These are phyloP conservation scores for Dendroctonus ponderosae DNA, from an alignment of 1,140 invertebrate genomes.

Conservation along the genomic window DNA sequence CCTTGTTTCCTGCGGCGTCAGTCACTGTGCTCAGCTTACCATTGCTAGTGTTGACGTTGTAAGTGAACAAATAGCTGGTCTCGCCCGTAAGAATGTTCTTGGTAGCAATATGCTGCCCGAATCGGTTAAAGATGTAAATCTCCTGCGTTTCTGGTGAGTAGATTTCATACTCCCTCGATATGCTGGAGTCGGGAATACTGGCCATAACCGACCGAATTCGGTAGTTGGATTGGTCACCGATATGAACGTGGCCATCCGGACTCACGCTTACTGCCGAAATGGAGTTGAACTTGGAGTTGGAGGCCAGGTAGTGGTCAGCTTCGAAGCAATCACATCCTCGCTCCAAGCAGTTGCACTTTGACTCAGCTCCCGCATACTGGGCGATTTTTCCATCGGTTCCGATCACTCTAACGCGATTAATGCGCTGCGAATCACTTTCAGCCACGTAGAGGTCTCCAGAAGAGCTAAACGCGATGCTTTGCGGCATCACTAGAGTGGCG, in stretches of 20 bases:
- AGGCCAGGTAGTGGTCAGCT: slow-evolving; percentile 85
- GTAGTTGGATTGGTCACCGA: slow-evolving; percentile 91
- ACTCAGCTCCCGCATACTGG: slow-evolving; percentile 90
- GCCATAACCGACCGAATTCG: slow-evolving; percentile 88
- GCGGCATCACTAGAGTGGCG: slow-evolving; percentile 86
- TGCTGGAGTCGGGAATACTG: slow-evolving; percentile 82
- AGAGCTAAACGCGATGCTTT: slow-evolving; percentile 91
- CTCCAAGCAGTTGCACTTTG: slow-evolving; percentile 92
- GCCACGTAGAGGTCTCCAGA: slow-evolving; percentile 93
- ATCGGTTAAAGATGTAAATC: slow-evolving; percentile 93
- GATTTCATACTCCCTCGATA: slow-evolving; percentile 86
- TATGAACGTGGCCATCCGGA: slow-evolving; percentile 90
- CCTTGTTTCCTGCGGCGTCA: slow-evolving; percentile 89
- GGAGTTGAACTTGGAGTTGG: slow-evolving; percentile 90
- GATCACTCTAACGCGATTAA: slow-evolving; percentile 88
- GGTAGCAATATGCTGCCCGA: slow-evolving; percentile 91
- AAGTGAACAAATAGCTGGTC: slow-evolving; percentile 88
- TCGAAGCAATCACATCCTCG: slow-evolving; percentile 88
- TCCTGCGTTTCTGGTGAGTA: slow-evolving; percentile 94
- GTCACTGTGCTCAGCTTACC: slow-evolving; percentile 90
- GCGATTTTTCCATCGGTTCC: slow-evolving; percentile 90
- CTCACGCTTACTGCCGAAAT: slow-evolving; percentile 91
- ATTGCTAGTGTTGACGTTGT: slow-evolving; percentile 95
- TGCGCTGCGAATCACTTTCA: slow-evolving; percentile 91
- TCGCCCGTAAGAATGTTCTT: slow-evolving; percentile 91